Evolutionary conservation across 2,888 invertebrate species (phyloP), one percentile per base, ranked within the genome.

Genomic region (Limnephilus auricula): DNA sequence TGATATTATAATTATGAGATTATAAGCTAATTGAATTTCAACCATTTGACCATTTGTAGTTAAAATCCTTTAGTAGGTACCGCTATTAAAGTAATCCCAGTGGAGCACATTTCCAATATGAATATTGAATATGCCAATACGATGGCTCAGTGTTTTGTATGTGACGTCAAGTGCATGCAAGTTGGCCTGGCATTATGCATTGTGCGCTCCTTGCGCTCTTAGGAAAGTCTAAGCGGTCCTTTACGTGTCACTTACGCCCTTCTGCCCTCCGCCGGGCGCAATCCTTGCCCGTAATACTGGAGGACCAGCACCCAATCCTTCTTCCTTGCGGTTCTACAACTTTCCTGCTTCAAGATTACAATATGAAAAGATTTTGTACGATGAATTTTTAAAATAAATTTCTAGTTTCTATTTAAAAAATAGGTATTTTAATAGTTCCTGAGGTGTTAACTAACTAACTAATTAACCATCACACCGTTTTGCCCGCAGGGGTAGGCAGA

Each of bases 181-280:
- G 89, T 79, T 79, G 92, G 89, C 89, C 89, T 83, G 80, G 90
- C 89, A 92, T 92, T 92, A 92, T 90, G 89, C 90, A 92, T 92
- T 90, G 90, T 90, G 88, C 92, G 15, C 80, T 50, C 30, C 45
- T 40, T 80, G 80, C 40, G 31, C 80, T 80, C 40, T 25, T 80
- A 50, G 89, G 87, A 31, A 6, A 80, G 45, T 79, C 80, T 31
- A 32, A 45, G 89, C 78, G 40, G 31, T 80, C 31, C 80, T 89
- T 89, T 80, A 40, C 31, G 31, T 40, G 89, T 79, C 89, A 79
- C 80, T 89, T 80, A 80, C 80, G 89, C 80, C 80, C 89, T 40
- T 89, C 80, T 80, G 37, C 37, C 37, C 37, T 31, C 80, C 30
- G 80, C 25, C 78, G 30, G 31, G 40, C n/a, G 37, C 31, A 88